Evolutionary conservation across 2,797 vertebrate genomes (phyloP), one percentile per base, ranked within the genome.

Genomic region (Melanotaenia nigrans): DNA sequence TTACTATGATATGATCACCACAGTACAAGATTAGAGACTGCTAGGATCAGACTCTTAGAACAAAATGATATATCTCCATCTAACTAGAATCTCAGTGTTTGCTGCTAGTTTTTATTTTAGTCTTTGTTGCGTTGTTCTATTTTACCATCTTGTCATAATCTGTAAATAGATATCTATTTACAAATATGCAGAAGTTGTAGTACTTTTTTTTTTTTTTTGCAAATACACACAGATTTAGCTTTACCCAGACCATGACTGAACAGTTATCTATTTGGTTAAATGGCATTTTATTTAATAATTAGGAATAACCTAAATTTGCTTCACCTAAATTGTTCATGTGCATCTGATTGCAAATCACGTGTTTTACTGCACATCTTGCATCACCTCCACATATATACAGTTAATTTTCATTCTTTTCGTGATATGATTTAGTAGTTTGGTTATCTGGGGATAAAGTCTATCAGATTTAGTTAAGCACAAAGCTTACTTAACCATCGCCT

Each of bases 401-500:
- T 38, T 42, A 0, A 61, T 61, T 71, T 76, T 36, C 33, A 38
- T 32, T 68, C 16, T 13, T 25, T 32, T 36, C 28, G 8, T 22
- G 24, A 47, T 7, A 28, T 18, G 28, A 32, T 56, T 16, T 32
- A 56, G 36, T 32, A 40, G 64, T 69, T 68, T 24, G 16, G 53
- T 65, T 49, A 4, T 16, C 35, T 33, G 56, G 13, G 57, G 59
- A 60, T 40, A 38, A 53, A 64, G 30, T 12, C 5, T 30, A 66
- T 53, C 13, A 55, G 33, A 77, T 59, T 63, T 57, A 68, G n/a
- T 20, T 24, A n/a, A 73, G 53, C 68, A 59, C 6, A 30, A 38
- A 57, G 49, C 18, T 65, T 67, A 24, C 71, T 75, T 57, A 71
- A 60, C 58, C 53, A 30, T 71, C 22, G 54, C 11, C 32, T 28